These are phyloP conservation scores for Acrobasis consociella DNA, from an alignment of 2,888 invertebrate species.

Conservation along the genomic window DNA sequence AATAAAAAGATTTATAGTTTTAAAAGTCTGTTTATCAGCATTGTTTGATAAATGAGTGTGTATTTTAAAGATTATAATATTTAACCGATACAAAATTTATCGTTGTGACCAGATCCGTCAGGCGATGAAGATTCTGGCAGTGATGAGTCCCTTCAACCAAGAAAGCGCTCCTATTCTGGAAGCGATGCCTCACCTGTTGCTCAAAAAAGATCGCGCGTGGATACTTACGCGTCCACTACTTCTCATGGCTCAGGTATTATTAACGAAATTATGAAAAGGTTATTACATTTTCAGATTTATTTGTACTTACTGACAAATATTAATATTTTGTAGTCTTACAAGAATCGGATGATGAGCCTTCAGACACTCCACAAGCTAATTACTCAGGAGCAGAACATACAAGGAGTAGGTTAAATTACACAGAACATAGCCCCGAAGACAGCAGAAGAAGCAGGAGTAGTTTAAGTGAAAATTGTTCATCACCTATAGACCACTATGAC, in stretches of 20 bases:
- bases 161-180: conserved; percentile 63
- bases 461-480: conserved; percentile 73
- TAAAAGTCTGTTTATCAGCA: no score
- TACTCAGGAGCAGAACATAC: conserved; percentile 41
- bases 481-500: conserved; percentile 66
- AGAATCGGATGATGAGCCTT: conserved; percentile 69
- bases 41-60: no score
- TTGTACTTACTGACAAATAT: no score
- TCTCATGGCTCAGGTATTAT: conserved; percentile 69
- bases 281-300: not conserved
- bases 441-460: conserved; percentile 66
- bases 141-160: conserved; percentile 55
- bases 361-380: conserved; percentile 45
- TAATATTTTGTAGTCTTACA: conserved; percentile 46
- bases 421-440: conserved; percentile 51
- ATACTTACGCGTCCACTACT: conserved; percentile 68
- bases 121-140: conserved; percentile 68
- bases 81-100: not conserved
- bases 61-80: no score
- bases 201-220: conserved; percentile 60
- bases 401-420: conserved; percentile 41
- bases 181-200: conserved; percentile 59
- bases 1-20: no score
- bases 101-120: conserved; percentile 1
- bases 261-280: not conserved